phyloP scores from a whole-genome alignment of 2,113 vertebrate genomes.

The Lepus europaeus region DNA sequence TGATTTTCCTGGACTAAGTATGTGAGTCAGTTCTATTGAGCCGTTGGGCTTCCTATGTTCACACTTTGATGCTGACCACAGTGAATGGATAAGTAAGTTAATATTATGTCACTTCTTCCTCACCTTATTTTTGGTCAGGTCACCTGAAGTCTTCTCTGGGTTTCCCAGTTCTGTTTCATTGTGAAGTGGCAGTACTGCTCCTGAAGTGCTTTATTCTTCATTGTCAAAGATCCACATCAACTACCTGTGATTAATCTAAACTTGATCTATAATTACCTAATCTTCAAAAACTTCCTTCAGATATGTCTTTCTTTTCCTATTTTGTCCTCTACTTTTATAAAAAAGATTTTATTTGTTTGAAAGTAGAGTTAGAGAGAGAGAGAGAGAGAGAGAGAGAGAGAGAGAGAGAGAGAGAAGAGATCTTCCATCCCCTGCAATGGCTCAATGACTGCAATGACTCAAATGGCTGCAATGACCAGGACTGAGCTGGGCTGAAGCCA shows the following conservation, averaged over 20 bases:
- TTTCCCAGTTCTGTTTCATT: not conserved
- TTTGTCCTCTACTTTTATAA: not conserved
- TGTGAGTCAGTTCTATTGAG: not conserved
- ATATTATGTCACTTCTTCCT: not conserved
- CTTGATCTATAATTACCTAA: not conserved
- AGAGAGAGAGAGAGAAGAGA: too few relatives aligned
- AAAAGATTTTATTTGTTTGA: too few relatives aligned
- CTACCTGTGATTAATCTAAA: not conserved
- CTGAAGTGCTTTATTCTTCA: not conserved
- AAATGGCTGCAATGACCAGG: too few relatives aligned
- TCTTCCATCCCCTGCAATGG: too few relatives aligned
- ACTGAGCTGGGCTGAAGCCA: too few relatives aligned
- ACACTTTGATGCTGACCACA: not conserved
- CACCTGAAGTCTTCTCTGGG: not conserved
- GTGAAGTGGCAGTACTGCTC: not conserved
- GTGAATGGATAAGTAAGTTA: not conserved
- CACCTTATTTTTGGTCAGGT: not conserved
- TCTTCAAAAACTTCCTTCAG: not conserved
- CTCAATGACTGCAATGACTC: too few relatives aligned
- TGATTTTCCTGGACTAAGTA: not conserved
- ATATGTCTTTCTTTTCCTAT: not conserved
- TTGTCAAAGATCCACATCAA: not conserved
- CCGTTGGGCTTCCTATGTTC: not conserved
- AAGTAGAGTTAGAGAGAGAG: too few relatives aligned
- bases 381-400: too few relatives aligned